Percentiles rank a stretch among this genome's conserved stretches.
These are phyloP conservation scores for Orientallactaga bullata DNA, from an alignment of 2,113 vertebrate species.

Conservation along the genomic window DNA sequence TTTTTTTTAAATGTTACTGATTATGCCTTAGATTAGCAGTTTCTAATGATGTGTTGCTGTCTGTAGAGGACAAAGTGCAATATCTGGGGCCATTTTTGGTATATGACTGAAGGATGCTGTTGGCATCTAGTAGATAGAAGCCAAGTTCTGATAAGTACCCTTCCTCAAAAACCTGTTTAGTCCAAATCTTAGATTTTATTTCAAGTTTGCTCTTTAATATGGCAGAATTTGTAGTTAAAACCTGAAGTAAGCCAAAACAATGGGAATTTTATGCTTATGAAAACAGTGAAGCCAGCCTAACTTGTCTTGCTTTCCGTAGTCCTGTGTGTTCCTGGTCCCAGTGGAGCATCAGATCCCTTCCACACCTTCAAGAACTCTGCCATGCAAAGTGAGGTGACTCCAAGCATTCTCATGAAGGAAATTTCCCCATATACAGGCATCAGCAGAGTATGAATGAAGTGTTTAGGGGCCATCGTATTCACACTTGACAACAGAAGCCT, in stretches of 20 bases:
- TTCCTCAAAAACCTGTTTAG: background rate
- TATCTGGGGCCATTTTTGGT: background rate
- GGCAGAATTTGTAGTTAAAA: background rate
- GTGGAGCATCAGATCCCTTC: background rate
- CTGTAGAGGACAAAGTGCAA: background rate
- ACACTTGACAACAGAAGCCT: background rate
- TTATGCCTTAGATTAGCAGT: background rate
- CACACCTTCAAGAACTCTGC: background rate
- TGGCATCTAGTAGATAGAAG: background rate
- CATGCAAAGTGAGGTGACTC: background rate
- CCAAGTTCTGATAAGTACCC: background rate
- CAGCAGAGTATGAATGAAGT: background rate
- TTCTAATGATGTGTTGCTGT: background rate
- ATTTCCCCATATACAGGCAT: background rate
- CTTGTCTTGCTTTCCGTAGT: background rate
- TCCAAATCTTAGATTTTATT: background rate
- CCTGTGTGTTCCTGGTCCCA: background rate
- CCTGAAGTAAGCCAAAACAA: conserved; percentile 25
- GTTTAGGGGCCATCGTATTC: background rate
- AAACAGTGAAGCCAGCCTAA: background rate
- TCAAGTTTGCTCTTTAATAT: background rate
- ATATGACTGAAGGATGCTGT: background rate
- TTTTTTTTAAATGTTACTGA: background rate
- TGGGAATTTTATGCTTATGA: background rate
- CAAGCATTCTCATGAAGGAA: background rate